phyloP scores from a whole-genome alignment of 2,797 vertebrate species.

The Sus cebifrons region DNA sequence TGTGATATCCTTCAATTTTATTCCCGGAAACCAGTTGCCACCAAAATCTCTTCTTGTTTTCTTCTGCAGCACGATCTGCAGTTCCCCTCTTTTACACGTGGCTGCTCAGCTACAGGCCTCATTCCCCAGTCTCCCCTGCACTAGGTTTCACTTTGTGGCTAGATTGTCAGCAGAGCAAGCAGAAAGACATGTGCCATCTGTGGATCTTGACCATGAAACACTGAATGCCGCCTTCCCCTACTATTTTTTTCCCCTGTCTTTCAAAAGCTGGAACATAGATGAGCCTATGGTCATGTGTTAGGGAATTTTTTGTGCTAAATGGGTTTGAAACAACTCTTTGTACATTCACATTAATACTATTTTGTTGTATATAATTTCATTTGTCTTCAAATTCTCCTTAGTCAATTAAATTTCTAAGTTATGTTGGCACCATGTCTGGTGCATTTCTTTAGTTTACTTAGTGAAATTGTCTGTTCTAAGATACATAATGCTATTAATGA shows the following conservation, averaged over 20 bases:
- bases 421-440: background rate
- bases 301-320: background rate
- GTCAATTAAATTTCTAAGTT: background rate
- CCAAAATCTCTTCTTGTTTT: background rate
- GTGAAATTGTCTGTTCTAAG: background rate
- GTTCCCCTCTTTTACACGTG: background rate
- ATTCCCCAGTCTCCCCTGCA: background rate
- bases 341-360: conserved; percentile 9
- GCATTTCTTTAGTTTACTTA: background rate
- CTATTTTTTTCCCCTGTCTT: background rate
- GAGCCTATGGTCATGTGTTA: background rate
- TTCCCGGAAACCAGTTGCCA: background rate
- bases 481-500: background rate
- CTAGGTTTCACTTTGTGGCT: background rate
- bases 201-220: background rate
- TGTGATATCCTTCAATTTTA: background rate
- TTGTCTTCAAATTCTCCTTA: background rate
- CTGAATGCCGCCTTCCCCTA: background rate
- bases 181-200: background rate
- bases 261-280: background rate
- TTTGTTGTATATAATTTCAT: background rate
- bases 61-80: background rate
- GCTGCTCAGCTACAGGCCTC: background rate
- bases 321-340: background rate
- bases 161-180: background rate